phyloP scores from a whole-genome alignment of 37 sponge, comb jelly and placozoan genomes.

The Beroe ovata region DNA sequence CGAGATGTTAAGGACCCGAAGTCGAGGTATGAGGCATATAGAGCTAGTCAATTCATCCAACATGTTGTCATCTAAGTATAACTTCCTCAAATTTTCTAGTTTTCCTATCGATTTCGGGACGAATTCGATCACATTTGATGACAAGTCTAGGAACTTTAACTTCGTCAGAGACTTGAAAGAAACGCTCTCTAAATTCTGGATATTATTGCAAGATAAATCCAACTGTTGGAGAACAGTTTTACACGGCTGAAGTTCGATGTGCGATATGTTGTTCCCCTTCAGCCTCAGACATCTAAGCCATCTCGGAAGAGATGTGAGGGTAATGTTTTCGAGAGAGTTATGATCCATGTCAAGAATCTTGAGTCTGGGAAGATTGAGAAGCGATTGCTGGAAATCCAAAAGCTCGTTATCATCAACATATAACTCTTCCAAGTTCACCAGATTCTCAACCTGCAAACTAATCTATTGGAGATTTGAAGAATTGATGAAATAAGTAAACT shows the following conservation, averaged over 20 bases:
- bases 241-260: neutral
- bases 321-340: constrained; percentile 36
- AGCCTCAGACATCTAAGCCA: constrained; percentile 22
- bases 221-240: neutral
- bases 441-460: constrained; percentile 41
- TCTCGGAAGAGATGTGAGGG: neutral
- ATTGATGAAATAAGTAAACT: too few relatives aligned
- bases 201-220: constrained; percentile 45
- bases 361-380: constrained; percentile 26
- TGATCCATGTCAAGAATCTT: constrained; percentile 30
- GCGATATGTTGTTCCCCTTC: constrained; percentile 58
- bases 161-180: constrained; percentile 23
- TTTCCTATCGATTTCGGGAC: constrained; percentile 12
- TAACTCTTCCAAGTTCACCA: constrained; percentile 42
- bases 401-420: constrained; percentile 40
- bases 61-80: constrained; percentile 62
- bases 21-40: neutral
- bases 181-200: neutral
- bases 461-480: too few relatives aligned
- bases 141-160: constrained; percentile 49
- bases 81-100: constrained; percentile 36
- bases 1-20: constrained; percentile 37
- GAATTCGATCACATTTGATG: constrained; percentile 26
- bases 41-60: neutral
- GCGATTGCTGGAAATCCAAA: constrained; percentile 21